A percentile compares a stretch with the other conserved stretches of the same genome.
These are phyloP conservation scores for Zaprionus obscuricornis DNA, from an alignment of 2,888 invertebrate genomes.

Conservation along the genomic window DNA sequence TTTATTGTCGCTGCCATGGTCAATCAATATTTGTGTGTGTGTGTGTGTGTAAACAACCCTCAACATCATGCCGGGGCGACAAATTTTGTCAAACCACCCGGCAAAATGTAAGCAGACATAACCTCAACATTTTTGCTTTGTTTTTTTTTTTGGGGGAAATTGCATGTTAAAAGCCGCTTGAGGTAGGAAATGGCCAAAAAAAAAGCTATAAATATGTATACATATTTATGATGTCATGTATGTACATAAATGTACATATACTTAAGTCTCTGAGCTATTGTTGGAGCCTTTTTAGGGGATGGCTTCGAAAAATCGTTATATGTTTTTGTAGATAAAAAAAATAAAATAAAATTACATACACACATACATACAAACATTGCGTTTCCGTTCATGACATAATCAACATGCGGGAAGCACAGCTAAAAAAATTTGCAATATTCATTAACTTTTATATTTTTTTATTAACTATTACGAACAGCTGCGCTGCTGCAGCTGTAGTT, in stretches of 20 bases:
- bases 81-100: slow-evolving; percentile 28
- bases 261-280: background rate
- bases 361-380: slow-evolving; percentile 2
- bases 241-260: slow-evolving; percentile 15
- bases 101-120: slow-evolving; percentile 40
- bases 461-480: too few species aligned
- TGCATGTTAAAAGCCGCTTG: slow-evolving; percentile 45
- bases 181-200: slow-evolving; percentile 61
- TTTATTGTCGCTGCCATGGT: too few species aligned
- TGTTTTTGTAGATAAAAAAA: slow-evolving; percentile 8
- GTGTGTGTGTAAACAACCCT: too few species aligned
- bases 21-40: too few species aligned
- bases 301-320: slow-evolving; percentile 22
- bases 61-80: slow-evolving; percentile 23
- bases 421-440: too few species aligned
- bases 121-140: slow-evolving; percentile 49
- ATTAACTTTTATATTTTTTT: too few species aligned
- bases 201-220: slow-evolving; percentile 1
- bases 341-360: slow-evolving; percentile 12
- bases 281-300: slow-evolving; percentile 30
- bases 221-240: slow-evolving; percentile 36
- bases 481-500: too few species aligned
- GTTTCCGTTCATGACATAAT: slow-evolving; percentile 54
- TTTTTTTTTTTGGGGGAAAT: too few species aligned
- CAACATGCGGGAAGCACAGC: too few species aligned